Evolutionary conservation across 1,140 invertebrate genomes (phyloP).

Genomic region (Drosophila miranda): DNA sequence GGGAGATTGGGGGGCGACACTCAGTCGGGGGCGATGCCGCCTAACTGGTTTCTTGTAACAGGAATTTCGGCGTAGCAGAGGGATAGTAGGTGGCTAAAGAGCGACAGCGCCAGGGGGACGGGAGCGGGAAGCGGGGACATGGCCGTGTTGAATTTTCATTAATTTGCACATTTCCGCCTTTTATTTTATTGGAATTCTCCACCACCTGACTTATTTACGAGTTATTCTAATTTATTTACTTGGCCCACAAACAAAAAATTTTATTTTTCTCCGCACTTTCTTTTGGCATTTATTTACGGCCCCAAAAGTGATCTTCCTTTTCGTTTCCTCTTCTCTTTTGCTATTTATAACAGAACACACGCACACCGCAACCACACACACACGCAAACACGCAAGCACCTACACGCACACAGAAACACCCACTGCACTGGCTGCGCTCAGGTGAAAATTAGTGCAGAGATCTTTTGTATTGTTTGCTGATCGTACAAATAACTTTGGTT

Average conservation of each 20-base stretch:
- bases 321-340: slow-evolving; percentile 33
- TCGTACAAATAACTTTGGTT: slow-evolving; percentile 7
- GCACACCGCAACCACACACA: slow-evolving; percentile 41
- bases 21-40: not conserved
- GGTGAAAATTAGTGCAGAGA: slow-evolving; percentile 74
- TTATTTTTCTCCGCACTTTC: slow-evolving; percentile 70
- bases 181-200: slow-evolving; percentile 20
- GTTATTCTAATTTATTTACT: slow-evolving; percentile 70
- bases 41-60: slow-evolving; percentile 69
- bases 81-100: slow-evolving; percentile 8
- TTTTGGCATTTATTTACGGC: slow-evolving; percentile 60
- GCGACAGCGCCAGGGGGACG: not conserved
- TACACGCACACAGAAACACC: slow-evolving; percentile 12
- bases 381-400: slow-evolving; percentile 7
- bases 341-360: slow-evolving; percentile 73
- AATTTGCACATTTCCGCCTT: slow-evolving; percentile 51
- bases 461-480: slow-evolving; percentile 25
- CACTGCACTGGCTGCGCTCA: slow-evolving; percentile 40
- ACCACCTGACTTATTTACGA: slow-evolving; percentile 48
- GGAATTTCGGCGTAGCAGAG: slow-evolving; percentile 44
- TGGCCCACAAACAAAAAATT: slow-evolving; percentile 66
- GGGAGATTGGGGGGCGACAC: not conserved
- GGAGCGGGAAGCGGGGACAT: not conserved
- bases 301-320: slow-evolving; percentile 66
- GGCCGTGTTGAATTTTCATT: slow-evolving; percentile 42